Conservation (phyloP, 2,797 vertebrate species). For the Schizopygopsis pylzovi region DNA sequence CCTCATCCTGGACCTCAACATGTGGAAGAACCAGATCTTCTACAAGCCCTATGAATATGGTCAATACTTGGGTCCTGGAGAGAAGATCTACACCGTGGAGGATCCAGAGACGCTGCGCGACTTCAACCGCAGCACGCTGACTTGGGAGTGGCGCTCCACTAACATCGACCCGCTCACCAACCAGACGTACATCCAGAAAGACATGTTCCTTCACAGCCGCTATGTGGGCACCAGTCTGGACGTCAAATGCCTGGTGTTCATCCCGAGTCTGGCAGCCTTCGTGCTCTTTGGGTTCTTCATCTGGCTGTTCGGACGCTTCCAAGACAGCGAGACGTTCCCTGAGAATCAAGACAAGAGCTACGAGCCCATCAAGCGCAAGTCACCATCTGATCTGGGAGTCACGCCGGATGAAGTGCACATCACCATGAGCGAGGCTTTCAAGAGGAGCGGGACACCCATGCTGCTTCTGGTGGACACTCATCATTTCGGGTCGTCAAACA, state of each 20-base stretch:
- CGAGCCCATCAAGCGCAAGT: slow-evolving; percentile 94
- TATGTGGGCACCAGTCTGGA: slow-evolving; percentile 89
- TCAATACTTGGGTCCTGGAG: slow-evolving; percentile 93
- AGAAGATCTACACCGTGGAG: slow-evolving; percentile 96
- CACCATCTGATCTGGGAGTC: slow-evolving; percentile 89
- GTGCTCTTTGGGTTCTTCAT: slow-evolving; percentile 94
- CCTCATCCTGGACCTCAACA: slow-evolving; percentile 97
- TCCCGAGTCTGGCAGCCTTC: slow-evolving; percentile 92
- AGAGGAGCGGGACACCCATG: slow-evolving; percentile 79
- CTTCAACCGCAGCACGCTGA: slow-evolving; percentile 93
- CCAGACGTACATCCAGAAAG: slow-evolving; percentile 83
- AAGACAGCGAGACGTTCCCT: slow-evolving; percentile 91
- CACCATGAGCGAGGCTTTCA: slow-evolving; percentile 81
- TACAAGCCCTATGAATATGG: slow-evolving; percentile 97
- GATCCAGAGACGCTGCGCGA: slow-evolving; percentile 87
- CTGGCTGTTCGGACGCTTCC: slow-evolving; percentile 93
- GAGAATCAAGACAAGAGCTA: slow-evolving; percentile 92
- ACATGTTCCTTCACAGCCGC: slow-evolving; percentile 96
- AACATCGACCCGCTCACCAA: slow-evolving; percentile 88
- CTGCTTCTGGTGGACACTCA: slow-evolving; percentile 85
- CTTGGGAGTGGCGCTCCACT: slow-evolving; percentile 91
- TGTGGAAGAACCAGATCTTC: slow-evolving; percentile 99
- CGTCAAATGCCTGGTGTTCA: slow-evolving; percentile 94
- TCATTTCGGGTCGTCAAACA: slow-evolving; percentile 69
- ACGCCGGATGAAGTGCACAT: slow-evolving; percentile 87